Percentiles rank a stretch among this genome's conserved stretches.
Conservation (phyloP, 2,888 invertebrate species). For the Drosophila neonasuta region DNA sequence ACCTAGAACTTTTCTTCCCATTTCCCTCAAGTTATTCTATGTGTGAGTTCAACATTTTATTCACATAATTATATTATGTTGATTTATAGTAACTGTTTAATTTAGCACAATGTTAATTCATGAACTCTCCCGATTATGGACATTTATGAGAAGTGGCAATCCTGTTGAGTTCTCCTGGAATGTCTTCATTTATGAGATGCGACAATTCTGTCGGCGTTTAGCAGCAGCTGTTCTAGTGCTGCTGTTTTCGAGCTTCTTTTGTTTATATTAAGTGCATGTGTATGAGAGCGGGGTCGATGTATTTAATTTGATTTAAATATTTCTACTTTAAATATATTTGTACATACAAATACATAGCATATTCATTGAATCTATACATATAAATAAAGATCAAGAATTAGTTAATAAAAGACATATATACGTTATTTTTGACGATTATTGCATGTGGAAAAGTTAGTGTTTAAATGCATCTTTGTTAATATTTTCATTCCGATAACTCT, state of each 20-base stretch:
- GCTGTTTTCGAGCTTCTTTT: slow-evolving; percentile 2
- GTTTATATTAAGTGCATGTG: slow-evolving; percentile 10
- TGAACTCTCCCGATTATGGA: not conserved
- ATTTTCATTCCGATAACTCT: slow-evolving; percentile 9
- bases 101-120: slow-evolving; percentile 35
- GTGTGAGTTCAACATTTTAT: not conserved
- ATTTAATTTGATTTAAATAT: not conserved
- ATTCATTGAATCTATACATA: too few relatives aligned
- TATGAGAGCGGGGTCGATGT: not conserved
- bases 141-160: slow-evolving; percentile 27
- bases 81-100: not conserved
- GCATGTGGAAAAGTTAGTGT: too few relatives aligned
- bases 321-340: too few relatives aligned
- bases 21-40: not conserved
- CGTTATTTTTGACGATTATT: too few relatives aligned
- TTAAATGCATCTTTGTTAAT: not conserved
- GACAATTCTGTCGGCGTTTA: slow-evolving; percentile 38
- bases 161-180: slow-evolving; percentile 8
- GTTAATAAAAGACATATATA: too few relatives aligned
- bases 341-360: too few relatives aligned
- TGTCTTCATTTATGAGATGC: not conserved
- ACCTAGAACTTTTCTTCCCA: not conserved
- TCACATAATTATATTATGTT: not conserved
- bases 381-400: too few relatives aligned
- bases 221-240: slow-evolving; percentile 14